Evolutionary conservation across 2,113 vertebrate genomes (phyloP), one percentile per base, ranked within the genome.

Genomic region (Cyphomyrus plagiostoma): DNA sequence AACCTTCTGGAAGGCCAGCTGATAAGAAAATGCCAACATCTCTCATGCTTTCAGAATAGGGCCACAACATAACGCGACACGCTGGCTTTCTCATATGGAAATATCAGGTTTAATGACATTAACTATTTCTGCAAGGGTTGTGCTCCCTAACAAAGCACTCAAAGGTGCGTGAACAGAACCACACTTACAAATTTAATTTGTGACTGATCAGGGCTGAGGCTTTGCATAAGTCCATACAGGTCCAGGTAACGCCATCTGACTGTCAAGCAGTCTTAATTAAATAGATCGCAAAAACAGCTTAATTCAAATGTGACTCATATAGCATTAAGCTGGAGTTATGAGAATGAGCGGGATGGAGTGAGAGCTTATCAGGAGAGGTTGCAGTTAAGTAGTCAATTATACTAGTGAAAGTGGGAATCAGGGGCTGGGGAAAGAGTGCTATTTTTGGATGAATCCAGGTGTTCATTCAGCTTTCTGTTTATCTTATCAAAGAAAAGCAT

Each of bases 261-360:
- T 92, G 82, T 88, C 90, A 92, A 89, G 89, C 83, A 88, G 89
- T 23, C 90, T 90, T 90, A 90, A 90, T 90, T 90, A 91, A 86
- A 80, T 83, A 23, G 45, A 88, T 90, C 90, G 90, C 83, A 17
- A 86, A 70, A 66, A 80, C 35, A n/a, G 53, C 89, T 91, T 82
- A 50, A 89, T 91, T 87, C 84, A 84, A 90, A 90, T 90, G 52
- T 48, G 21, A 88, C 49, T 90, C 39, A 82, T 88, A 91, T 74
- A 70, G 58, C n/a, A 88, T 88, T 89, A 82, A 90, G 90, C 50
- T 50, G 39, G 39, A 90, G 52, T 90, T 88, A 90, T 90, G 89
- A 50, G 80, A 90, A 90, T 86, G 39, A 48, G 66, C 89, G 89
- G 87, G 45, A 13, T 0, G 48, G 70, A 80, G 87, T 80, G 35